Percentiles rank a stretch among this genome's conserved stretches.
These are phyloP conservation scores for Priapulus caudatus DNA, from an alignment of 2,888 invertebrate species.

Conservation along the genomic window DNA sequence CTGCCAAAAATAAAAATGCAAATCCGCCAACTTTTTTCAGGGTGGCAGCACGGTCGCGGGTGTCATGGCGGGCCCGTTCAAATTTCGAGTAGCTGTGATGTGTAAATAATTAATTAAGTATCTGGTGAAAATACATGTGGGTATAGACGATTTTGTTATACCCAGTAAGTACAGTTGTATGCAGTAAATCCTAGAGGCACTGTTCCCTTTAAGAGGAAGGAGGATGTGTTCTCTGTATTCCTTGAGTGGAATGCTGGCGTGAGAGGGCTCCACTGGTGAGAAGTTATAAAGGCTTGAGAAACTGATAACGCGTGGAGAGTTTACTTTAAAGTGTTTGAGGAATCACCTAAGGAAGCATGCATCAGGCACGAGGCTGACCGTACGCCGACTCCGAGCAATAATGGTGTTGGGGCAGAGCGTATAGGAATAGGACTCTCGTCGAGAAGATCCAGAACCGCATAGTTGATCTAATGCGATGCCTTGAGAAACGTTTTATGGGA, in stretches of 20 bases:
- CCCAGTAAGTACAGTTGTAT: too few species aligned
- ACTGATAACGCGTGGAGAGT: constrained; percentile 17
- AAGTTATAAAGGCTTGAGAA: constrained; percentile 11
- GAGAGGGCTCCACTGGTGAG: constrained; percentile 5
- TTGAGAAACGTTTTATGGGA: constrained; percentile 28
- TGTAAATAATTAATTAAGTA: too few species aligned
- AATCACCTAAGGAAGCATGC: constrained; percentile 22
- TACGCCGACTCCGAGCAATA: constrained; percentile 31
- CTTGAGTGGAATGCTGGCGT: constrained; percentile 9
- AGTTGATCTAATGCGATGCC: constrained; percentile 25
- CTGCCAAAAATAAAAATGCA: too few species aligned
- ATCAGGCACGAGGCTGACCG: constrained; percentile 29
- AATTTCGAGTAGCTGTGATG: too few species aligned
- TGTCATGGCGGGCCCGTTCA: too few species aligned
- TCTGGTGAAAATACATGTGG: too few species aligned
- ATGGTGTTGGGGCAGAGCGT: constrained; percentile 31
- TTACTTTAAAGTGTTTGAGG: constrained; percentile 18
- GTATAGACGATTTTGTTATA: too few species aligned
- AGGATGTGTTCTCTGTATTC: constrained; percentile 9
- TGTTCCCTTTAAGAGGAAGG: constrained; percentile 9
- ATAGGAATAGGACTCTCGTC: constrained; percentile 29
- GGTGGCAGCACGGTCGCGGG: too few species aligned
- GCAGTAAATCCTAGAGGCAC: too few species aligned
- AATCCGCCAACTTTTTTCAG: too few species aligned
- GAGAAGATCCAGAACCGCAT: constrained; percentile 28